Evolutionary conservation across 1,140 invertebrate genomes (phyloP).

Genomic region (Sogatella furcifera): DNA sequence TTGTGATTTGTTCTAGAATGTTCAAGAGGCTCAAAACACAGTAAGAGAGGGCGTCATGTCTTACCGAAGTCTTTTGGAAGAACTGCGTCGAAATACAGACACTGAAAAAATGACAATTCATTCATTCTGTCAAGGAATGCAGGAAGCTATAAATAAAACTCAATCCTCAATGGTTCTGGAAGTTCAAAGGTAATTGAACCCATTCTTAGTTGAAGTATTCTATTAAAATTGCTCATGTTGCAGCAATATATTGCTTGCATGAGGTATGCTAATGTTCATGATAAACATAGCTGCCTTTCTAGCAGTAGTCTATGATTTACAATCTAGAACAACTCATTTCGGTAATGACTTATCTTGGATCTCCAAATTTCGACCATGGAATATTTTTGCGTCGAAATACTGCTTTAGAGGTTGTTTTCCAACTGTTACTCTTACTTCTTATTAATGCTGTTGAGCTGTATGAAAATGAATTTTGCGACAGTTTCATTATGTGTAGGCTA

Average conservation of each 20-base stretch:
- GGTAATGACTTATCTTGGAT: no score
- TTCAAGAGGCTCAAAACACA: conserved; percentile 48
- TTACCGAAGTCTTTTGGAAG: conserved; percentile 52
- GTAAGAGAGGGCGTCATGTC: conserved; percentile 50
- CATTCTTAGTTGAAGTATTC: background rate
- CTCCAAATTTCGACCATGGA: no score
- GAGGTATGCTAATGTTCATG: background rate
- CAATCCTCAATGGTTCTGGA: conserved; percentile 49
- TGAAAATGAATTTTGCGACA: no score
- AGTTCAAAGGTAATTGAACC: conserved; percentile 39
- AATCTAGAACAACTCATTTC: no score
- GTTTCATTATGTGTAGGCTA: no score
- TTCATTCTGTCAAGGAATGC: conserved; percentile 52
- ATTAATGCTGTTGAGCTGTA: no score
- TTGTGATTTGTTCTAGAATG: conserved; percentile 34
- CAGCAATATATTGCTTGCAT: background rate
- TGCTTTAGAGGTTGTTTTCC: no score
- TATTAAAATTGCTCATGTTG: background rate
- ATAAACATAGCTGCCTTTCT: no score
- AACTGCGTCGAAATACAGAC: conserved; percentile 51
- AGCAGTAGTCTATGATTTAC: no score
- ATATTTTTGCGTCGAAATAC: no score
- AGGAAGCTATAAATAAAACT: conserved; percentile 52
- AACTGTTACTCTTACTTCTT: no score
- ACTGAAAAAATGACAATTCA: conserved; percentile 52